A percentile compares a stretch with the other conserved stretches of the same genome.
These are phyloP conservation scores for Chrysogorgia sp. DNA, from an alignment of 92 coral and sea anemone species.

Conservation along the genomic window DNA sequence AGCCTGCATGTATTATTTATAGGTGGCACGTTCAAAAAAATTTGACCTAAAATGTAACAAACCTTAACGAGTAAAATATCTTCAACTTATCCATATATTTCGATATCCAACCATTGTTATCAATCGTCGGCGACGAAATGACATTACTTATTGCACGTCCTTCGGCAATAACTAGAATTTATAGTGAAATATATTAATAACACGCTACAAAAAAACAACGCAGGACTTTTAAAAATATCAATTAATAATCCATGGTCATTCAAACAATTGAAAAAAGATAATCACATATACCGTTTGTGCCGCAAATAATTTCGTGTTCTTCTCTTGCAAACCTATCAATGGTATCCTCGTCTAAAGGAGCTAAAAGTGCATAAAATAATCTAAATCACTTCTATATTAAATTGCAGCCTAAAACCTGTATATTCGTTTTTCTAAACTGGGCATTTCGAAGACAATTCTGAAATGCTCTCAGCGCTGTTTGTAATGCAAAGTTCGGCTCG, in stretches of 20 bases:
- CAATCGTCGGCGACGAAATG: background rate
- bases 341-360: background rate
- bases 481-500: background rate
- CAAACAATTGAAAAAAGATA: too few species aligned
- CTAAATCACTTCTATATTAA: background rate
- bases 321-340: constrained; percentile 1
- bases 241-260: too few species aligned
- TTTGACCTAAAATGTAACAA: background rate
- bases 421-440: too few species aligned
- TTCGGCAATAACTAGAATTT: too few species aligned
- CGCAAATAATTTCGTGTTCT: background rate
- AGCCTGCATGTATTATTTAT: background rate
- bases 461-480: background rate
- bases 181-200: too few species aligned
- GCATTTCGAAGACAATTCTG: too few species aligned
- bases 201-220: too few species aligned
- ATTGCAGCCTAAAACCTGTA: too few species aligned
- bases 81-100: background rate
- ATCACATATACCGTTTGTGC: background rate
- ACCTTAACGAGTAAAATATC: constrained; percentile 4
- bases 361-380: background rate
- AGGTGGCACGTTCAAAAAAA: background rate
- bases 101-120: background rate
- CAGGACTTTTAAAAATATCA: too few species aligned
- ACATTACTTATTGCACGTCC: background rate